Conservation (phyloP, 2,113 vertebrate species). For the Vombatus ursinus region DNA sequence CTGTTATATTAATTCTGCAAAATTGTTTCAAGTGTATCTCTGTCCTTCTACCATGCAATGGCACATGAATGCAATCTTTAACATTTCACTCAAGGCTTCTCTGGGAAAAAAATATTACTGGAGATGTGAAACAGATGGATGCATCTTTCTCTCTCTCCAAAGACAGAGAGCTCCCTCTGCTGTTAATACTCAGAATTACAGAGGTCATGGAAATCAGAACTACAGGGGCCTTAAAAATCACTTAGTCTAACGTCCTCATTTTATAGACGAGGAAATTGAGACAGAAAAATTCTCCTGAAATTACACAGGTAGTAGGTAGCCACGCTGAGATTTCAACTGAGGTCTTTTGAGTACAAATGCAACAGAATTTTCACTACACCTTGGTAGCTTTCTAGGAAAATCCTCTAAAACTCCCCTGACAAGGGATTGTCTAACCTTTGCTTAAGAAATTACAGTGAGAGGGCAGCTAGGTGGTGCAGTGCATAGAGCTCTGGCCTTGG, state of each 20-base stretch:
- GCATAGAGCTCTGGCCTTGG: no score
- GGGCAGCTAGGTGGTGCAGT: no score
- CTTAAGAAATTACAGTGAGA: background rate
- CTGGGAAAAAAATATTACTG: background rate
- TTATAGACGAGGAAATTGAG: background rate
- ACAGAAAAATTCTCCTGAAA: background rate
- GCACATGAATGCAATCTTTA: background rate
- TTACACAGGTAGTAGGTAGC: background rate
- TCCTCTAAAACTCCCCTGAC: background rate
- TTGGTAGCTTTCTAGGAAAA: background rate
- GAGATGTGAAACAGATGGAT: background rate
- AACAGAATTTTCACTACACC: background rate
- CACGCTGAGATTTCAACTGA: background rate
- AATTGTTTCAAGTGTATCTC: background rate
- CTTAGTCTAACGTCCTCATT: slow-evolving; percentile 9
- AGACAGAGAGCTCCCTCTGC: background rate
- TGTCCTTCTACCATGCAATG: background rate
- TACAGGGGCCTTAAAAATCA: background rate
- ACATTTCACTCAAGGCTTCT: background rate
- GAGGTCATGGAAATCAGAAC: background rate
- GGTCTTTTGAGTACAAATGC: background rate
- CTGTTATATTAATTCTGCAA: background rate
- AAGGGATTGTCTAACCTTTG: background rate
- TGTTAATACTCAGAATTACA: background rate
- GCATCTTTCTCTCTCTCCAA: background rate